phyloP scores from a whole-genome alignment of 92 coral and sea anemone species.

The Parazoanthus darwini region DNA sequence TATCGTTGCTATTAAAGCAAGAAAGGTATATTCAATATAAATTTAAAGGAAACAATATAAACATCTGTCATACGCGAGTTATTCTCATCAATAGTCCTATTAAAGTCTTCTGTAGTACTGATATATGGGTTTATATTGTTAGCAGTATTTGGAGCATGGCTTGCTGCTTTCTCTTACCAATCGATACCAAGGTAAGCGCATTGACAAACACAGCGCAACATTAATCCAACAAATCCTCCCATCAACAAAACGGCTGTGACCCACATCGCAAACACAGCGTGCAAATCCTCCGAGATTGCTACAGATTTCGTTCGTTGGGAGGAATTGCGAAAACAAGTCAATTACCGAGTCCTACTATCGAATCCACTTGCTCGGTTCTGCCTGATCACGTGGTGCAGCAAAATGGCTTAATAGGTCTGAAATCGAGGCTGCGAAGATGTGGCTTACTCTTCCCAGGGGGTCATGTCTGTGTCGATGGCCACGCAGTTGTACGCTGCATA shows the following conservation, averaged over 20 bases:
- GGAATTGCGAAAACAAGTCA: neutral
- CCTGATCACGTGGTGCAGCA: neutral
- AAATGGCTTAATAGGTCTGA: neutral
- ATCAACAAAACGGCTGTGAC: too few relatives aligned
- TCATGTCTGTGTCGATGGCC: constrained; percentile 96
- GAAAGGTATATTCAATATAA: neutral
- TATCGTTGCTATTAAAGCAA: neutral
- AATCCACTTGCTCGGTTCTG: neutral
- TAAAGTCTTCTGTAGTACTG: neutral
- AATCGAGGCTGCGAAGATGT: neutral
- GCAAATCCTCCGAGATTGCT: neutral
- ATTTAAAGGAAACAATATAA: neutral
- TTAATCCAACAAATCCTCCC: too few relatives aligned
- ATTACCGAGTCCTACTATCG: neutral
- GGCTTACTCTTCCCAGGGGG: constrained; percentile 94
- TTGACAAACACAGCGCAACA: neutral
- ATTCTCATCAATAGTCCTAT: neutral
- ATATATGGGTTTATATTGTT: too few relatives aligned
- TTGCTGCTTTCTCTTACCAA: too few relatives aligned
- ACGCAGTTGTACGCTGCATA: constrained; percentile 98
- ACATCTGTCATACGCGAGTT: neutral
- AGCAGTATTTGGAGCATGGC: too few relatives aligned
- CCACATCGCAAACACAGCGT: neutral
- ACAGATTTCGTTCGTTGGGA: neutral
- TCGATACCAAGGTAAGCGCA: neutral